phyloP scores from a whole-genome alignment of 2,797 vertebrate genomes.

The Cirrhinus mrigala region DNA sequence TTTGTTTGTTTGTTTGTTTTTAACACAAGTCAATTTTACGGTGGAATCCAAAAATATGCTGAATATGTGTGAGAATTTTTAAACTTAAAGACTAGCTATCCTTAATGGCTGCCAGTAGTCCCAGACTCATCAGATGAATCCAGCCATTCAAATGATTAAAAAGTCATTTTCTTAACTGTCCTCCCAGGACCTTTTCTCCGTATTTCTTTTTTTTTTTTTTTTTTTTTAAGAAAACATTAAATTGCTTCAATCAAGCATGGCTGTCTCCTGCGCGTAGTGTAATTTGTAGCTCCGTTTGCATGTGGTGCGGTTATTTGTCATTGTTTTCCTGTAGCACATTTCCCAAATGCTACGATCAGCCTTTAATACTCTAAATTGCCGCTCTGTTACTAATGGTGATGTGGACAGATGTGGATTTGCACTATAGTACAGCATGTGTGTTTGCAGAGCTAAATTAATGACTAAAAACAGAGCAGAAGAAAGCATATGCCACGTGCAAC shows the following conservation, averaged over 20 bases:
- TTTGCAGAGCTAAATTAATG: constrained; percentile 61
- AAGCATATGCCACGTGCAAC: constrained; percentile 57
- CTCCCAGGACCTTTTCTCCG: constrained; percentile 86
- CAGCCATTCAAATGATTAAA: constrained; percentile 93
- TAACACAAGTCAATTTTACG: neutral
- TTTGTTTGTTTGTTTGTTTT: too few species aligned
- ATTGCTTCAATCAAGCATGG: constrained; percentile 94
- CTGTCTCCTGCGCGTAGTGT: constrained; percentile 86
- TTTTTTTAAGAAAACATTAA: constrained; percentile 90
- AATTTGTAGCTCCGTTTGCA: constrained; percentile 87
- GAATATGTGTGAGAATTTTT: constrained; percentile 21
- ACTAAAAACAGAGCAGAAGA: constrained; percentile 60
- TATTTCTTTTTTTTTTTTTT: constrained; percentile 23
- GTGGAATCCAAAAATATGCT: neutral
- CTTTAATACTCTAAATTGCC: constrained; percentile 86
- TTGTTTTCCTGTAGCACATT: constrained; percentile 85
- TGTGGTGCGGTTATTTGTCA: constrained; percentile 86
- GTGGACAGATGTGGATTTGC: constrained; percentile 79
- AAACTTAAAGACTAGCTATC: constrained; percentile 72
- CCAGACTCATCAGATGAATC: constrained; percentile 86
- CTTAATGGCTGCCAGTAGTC: constrained; percentile 83
- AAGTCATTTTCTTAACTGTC: constrained; percentile 98
- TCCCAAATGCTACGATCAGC: constrained; percentile 83
- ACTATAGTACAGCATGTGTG: constrained; percentile 51
- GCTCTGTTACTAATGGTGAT: constrained; percentile 80